These are phyloP conservation scores for Pempheris klunzingeri DNA, from an alignment of 2,797 vertebrate genomes.

Conservation along the genomic window DNA sequence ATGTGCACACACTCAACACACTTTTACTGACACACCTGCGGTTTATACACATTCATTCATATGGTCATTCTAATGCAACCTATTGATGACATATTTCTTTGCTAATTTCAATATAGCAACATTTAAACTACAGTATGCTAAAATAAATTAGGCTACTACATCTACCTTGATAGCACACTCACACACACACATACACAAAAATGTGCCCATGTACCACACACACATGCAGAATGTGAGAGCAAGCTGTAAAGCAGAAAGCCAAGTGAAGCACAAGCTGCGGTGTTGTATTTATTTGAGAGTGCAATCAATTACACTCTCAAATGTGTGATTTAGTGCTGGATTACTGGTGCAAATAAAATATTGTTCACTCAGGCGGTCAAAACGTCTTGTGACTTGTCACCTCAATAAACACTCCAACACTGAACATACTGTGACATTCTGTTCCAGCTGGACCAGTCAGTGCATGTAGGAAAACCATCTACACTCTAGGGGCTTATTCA, in stretches of 20 bases:
- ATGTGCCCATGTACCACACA: constrained; percentile 52
- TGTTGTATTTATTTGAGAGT: constrained; percentile 56
- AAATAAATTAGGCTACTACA: constrained; percentile 2
- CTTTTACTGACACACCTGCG: constrained; percentile 30
- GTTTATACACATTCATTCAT: background rate
- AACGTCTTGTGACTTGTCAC: constrained; percentile 22
- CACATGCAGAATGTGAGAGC: constrained; percentile 76
- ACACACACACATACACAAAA: constrained; percentile 51
- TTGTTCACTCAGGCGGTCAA: constrained; percentile 16
- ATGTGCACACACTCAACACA: constrained; percentile 42
- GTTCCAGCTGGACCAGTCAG: constrained; percentile 38
- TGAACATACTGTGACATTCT: constrained; percentile 37
- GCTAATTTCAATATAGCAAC: constrained; percentile 4
- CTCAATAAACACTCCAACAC: constrained; percentile 37
- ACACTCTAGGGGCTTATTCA: constrained; percentile 61
- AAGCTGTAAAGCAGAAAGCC: constrained; percentile 67
- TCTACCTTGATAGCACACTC: constrained; percentile 29
- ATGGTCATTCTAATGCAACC: constrained; percentile 11
- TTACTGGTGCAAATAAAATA: constrained; percentile 46
- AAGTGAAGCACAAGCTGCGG: constrained; percentile 63
- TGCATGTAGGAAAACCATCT: constrained; percentile 28
- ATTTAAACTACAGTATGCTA: constrained; percentile 5
- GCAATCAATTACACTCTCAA: constrained; percentile 27
- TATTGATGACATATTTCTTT: background rate
- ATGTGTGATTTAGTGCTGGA: constrained; percentile 54